Base-by-base conservation (phyloP, 1,140 invertebrate genomes). In the Cydia amplana region DNA sequence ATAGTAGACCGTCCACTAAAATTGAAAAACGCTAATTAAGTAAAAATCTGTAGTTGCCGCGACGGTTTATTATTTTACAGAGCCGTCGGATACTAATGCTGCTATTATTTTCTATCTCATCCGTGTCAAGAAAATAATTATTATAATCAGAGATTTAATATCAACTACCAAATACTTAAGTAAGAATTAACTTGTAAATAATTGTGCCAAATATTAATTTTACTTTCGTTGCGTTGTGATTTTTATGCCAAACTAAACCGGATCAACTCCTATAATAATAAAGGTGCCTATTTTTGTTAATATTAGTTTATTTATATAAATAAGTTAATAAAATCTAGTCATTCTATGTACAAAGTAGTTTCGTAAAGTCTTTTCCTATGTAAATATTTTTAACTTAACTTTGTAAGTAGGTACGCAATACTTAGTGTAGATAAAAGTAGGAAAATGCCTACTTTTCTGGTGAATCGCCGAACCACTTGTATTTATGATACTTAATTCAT, bases 341-440 rank as follows among this genome's bases (percentile, higher is more conserved):
- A 92, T 87, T 88, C 73, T 84, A 80, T 92, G 90, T 92, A 92
- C 90, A 92, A 91, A 92, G 82, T 92, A 90, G 87, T 75, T 74
- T 79, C 76, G 72, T 78, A 79, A 77, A 74, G 78, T 89, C 81
- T 88, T 78, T 78, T 60, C 55, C 74, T 78, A 63, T 78, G 78
- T 83, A 83, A 80, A 81, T 82, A 82, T 78, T 25, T 74, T 46
- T 28, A 72, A 36, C 70, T 81, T 79, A 77, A 64, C 78, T 77
- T 78, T 78, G 55, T 82, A 80, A 79, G 55, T 80, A 78, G 75
- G 14, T 74, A 77, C 55, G 76, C 77, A 80, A 80, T 80, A 80
- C 40, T 74, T 72, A 64, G 63, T 46, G 65, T 78, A 78, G 77
- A 60, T 46, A 49, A 70, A 70, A 40, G n/a, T 70, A 70, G 32